Base-by-base conservation (phyloP, 1,140 invertebrate genomes). In the Bombus fervidus region DNA sequence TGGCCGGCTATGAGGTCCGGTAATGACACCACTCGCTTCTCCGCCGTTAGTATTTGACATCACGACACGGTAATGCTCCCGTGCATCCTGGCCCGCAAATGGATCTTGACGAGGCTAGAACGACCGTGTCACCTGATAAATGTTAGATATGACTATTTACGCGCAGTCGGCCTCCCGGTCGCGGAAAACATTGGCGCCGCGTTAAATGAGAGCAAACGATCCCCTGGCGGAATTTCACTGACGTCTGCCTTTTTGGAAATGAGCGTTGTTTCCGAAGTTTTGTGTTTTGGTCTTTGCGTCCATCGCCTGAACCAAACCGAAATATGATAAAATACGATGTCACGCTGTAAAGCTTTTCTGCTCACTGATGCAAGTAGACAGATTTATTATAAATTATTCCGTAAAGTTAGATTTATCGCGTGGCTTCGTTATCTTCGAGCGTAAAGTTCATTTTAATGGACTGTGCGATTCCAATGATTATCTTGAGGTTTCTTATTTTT, bases 11-110 rank as follows among this genome's bases (percentile, higher is more conserved):
- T 87, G 86, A 87, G 86, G 86, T 87, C 69, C 82, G 81, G 82
- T 87, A 87, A 87, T 83, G 86, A 87, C 80, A 87, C 86, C 81
- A 87, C 82, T 87, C 86, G 86, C 86, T 85, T 85, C 86, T 77
- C 82, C 69, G 53, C 75, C 75, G 81, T 84, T 87, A 84, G 86
- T 87, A 87, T 87, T 87, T 87, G 86, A 83, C 82, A 79, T 83
- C 82, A n/a, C 86, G 86, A 85, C 86, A 87, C 82, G 86, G 86
- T 87, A 87, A 87, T 87, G 86, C 86, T 84, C 81, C 82, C 66
- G 75, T 74, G 82, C 82, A 80, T 87, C 76, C 82, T 57, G 28
- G n/a, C 73, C 71, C 74, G 86, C 86, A 87, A 87, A 87, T 87
- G 86, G 82, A 87, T 87, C 86, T 87, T 87, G 86, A 87, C 86